These are phyloP conservation scores for Gymnarchus niloticus DNA, from an alignment of 2,113 vertebrate species.

Conservation along the genomic window DNA sequence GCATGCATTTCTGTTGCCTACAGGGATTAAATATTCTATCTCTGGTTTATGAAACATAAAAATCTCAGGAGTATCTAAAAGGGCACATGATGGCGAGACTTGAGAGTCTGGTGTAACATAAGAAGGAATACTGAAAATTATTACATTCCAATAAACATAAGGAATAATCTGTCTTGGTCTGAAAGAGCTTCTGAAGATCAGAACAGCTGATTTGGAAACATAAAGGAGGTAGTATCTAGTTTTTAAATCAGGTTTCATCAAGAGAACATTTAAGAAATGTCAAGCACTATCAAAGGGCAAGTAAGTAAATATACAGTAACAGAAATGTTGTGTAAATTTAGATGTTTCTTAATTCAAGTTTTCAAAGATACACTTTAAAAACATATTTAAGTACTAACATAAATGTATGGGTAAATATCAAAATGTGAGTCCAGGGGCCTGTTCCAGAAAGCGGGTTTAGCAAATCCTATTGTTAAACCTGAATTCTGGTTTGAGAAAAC, in stretches of 20 bases:
- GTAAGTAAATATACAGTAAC: background rate
- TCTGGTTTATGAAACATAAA: background rate
- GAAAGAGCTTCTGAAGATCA: background rate
- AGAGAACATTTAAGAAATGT: background rate
- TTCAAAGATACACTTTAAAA: no score
- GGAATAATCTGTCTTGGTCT: background rate
- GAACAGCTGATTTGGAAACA: background rate
- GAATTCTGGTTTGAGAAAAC: no score
- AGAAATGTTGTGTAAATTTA: background rate
- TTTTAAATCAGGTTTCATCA: background rate
- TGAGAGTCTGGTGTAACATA: background rate
- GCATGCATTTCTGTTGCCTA: background rate
- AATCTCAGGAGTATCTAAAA: background rate
- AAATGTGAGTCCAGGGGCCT: no score
- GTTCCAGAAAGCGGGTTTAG: no score
- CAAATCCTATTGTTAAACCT: no score
- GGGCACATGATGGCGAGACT: background rate
- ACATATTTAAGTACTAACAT: no score
- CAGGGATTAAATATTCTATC: background rate
- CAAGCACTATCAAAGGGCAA: background rate
- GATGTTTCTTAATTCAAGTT: no score
- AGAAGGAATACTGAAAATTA: background rate
- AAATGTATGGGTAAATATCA: no score
- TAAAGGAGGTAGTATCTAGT: background rate
- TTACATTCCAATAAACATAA: background rate